Evolutionary conservation across 2,888 invertebrate species (phyloP), one percentile per base, ranked within the genome.

Genomic region (Rhingia rostrata): DNA sequence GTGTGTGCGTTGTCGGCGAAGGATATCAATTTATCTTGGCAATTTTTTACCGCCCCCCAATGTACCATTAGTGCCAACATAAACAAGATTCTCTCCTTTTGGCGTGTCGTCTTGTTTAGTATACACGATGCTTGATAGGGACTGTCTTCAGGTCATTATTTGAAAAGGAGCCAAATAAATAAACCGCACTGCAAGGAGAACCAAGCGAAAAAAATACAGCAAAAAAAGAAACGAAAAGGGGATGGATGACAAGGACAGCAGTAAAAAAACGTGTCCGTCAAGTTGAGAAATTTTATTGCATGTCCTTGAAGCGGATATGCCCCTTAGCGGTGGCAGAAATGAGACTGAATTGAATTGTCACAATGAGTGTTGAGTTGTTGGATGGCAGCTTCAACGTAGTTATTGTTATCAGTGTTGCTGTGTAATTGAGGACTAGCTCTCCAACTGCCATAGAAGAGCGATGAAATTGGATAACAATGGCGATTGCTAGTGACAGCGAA

Each of bases 1-100:
- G 56, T 74, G 39, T 80, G 51, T 35, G 22, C 22, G 73, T 74
- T 79, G 66, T 82, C 70, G 63, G 67, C 79, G 73, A 79, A 83
- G 74, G 83, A 84, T 84, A 84, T 84, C 83, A 84, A 84, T 84
- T 84, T 84, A 84, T 84, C 83, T 84, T 84, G 83, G 74, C 67
- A 73, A 74, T 79, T 84, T 84, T 84, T 84, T 79, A 84, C 83
- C 83, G 73, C 79, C 83, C 83, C 83, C 83, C 79, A 74, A 84
- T 69, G 83, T 84, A 63, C 79, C 79, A 84, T 84, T 84, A 84
- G 79, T 84, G 83, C 83, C 83, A 84, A 79, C 83, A 84, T 84
- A 84, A 84, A 84, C 83, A 84, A 79, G 79, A 79, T 84, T 84
- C 83, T 74, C 79, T 84, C 78, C 58, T 83, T 72, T 79, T 79